Evolutionary conservation across 2,113 vertebrate genomes (phyloP).

Genomic region (Ptychochromis oligacanthus): DNA sequence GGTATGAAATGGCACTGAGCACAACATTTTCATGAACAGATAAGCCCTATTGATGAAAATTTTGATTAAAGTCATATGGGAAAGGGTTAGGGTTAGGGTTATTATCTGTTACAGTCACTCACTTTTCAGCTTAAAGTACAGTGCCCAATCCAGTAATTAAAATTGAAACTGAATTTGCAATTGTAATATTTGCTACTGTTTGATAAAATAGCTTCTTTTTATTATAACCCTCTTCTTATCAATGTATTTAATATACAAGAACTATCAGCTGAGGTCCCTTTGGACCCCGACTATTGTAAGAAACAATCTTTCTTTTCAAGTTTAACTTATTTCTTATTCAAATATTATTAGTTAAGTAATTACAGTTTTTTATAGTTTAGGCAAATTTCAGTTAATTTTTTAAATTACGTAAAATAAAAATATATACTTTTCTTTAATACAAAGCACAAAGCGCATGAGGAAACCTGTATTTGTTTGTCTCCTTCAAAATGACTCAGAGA

Average conservation of each 20-base stretch:
- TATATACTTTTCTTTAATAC: no score
- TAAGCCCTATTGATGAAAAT: constrained; percentile 20
- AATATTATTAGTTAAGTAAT: background rate
- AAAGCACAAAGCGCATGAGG: no score
- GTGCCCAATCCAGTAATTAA: background rate
- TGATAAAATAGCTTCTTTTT: no score
- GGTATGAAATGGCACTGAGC: background rate
- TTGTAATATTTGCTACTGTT: no score
- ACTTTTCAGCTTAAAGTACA: background rate
- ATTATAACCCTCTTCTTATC: background rate
- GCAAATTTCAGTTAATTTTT: no score
- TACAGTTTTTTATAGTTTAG: background rate
- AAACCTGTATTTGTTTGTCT: no score
- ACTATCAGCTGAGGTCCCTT: background rate
- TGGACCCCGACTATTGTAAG: background rate
- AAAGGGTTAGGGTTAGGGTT: no score
- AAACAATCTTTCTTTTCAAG: background rate
- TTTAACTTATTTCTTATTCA: background rate
- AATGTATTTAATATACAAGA: background rate
- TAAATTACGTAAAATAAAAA: no score
- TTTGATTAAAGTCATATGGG: constrained; percentile 29
- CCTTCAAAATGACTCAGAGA: background rate
- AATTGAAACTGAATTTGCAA: background rate
- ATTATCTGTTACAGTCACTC: background rate
- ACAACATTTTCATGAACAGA: background rate